These are phyloP conservation scores for Cyrtorhinus lividipennis DNA, from an alignment of 1,140 invertebrate species.

Conservation along the genomic window DNA sequence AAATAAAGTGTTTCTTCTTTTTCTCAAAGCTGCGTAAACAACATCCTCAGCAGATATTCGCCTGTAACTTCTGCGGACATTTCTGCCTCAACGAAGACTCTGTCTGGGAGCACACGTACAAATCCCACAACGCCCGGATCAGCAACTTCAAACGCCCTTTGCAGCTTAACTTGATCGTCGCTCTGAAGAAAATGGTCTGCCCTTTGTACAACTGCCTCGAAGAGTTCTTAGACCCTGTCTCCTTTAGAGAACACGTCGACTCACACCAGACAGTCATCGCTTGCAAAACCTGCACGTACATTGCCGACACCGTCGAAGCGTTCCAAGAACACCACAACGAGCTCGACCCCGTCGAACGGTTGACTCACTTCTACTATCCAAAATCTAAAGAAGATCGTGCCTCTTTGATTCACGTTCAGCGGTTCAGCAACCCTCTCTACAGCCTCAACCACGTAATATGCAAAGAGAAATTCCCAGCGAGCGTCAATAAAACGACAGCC, in stretches of 20 bases:
- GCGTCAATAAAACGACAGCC: neutral
- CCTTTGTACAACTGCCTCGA: conserved; percentile 1
- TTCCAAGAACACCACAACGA: neutral
- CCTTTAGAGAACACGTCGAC: neutral
- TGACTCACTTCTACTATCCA: neutral
- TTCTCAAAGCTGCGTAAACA: neutral
- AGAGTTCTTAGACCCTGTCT: neutral
- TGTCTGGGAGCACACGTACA: neutral
- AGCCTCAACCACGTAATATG: neutral
- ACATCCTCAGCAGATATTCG: neutral
- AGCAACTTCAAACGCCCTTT: neutral
- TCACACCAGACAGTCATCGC: neutral
- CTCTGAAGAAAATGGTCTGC: neutral
- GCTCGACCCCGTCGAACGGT: neutral
- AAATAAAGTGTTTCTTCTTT: neutral
- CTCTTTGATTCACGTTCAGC: neutral
- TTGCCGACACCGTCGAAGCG: neutral
- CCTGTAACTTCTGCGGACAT: neutral
- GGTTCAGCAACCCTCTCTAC: conserved; percentile 4
- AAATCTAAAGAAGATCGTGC: neutral
- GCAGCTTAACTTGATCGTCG: neutral
- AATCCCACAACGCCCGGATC: neutral
- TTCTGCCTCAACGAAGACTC: neutral
- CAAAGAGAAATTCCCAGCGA: neutral
- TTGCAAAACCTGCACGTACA: conserved; percentile 2